phyloP scores from a whole-genome alignment of 1,140 invertebrate species.

The Pachyrhynchus sulphureomaculatus region DNA sequence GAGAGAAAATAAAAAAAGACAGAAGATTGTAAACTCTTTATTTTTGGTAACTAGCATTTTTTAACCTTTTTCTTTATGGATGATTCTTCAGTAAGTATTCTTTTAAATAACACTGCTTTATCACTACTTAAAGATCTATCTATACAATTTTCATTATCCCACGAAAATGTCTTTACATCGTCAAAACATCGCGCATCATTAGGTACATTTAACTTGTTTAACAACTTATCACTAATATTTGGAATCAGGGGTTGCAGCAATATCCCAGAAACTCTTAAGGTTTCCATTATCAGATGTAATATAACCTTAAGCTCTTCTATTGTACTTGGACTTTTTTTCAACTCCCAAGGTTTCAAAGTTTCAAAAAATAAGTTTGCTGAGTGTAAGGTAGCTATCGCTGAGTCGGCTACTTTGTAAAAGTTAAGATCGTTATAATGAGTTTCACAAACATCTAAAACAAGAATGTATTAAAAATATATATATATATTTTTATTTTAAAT shows the following conservation, averaged over 20 bases:
- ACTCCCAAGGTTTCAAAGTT: constrained; percentile 81
- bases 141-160: constrained; percentile 42
- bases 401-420: constrained; percentile 83
- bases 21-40: too few relatives aligned
- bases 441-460: constrained; percentile 57
- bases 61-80: too few relatives aligned
- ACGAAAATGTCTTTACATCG: constrained; percentile 51
- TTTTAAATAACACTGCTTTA: constrained; percentile 47
- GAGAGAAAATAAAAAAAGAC: too few relatives aligned
- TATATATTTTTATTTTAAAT: too few relatives aligned
- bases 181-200: constrained; percentile 56
- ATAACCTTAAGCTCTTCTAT: constrained; percentile 67
- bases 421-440: constrained; percentile 74
- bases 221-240: constrained; percentile 61
- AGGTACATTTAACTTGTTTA: constrained; percentile 67
- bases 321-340: constrained; percentile 59
- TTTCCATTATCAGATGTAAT: constrained; percentile 82
- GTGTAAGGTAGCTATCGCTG: constrained; percentile 71
- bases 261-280: constrained; percentile 73
- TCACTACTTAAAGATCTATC: constrained; percentile 35
- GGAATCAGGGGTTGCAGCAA: constrained; percentile 86
- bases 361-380: constrained; percentile 86
- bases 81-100: constrained; percentile 41
- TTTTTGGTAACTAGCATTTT: too few relatives aligned
- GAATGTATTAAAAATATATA: not conserved